Evolutionary conservation across 2,113 vertebrate genomes (phyloP).

Genomic region (Pipa parva): DNA sequence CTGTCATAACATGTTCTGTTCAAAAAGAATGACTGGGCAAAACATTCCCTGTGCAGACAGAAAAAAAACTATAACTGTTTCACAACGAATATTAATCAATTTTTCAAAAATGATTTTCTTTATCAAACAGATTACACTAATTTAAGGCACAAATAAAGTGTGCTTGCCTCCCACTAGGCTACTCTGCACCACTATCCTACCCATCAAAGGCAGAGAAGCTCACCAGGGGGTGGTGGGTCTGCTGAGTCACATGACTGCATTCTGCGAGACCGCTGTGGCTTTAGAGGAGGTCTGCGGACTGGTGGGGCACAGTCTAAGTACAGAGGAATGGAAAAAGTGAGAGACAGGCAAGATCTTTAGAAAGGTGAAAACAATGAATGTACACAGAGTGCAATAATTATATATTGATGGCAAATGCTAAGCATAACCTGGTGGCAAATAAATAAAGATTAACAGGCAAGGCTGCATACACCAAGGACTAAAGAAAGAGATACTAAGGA

Average conservation of each 20-base stretch:
- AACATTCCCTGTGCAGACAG: no score
- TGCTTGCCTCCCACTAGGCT: no score
- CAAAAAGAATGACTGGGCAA: no score
- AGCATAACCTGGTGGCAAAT: neutral
- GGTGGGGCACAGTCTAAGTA: conserved; percentile 22
- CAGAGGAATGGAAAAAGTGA: conserved; percentile 15
- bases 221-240: conserved; percentile 44
- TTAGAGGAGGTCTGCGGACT: conserved; percentile 52
- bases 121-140: no score
- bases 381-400: no score
- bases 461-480: neutral
- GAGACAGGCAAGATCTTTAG: neutral
- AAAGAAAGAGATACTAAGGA: neutral
- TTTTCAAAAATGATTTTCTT: no score
- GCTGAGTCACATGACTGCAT: conserved; percentile 62
- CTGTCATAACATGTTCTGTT: no score
- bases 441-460: neutral
- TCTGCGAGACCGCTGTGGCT: conserved; percentile 59
- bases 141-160: no score
- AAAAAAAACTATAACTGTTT: no score
- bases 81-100: no score
- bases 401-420: neutral
- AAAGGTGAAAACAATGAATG: neutral
- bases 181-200: no score
- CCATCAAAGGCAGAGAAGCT: neutral